Base-by-base conservation (phyloP, 2,888 invertebrate genomes). In the Zeuzera pyrina region DNA sequence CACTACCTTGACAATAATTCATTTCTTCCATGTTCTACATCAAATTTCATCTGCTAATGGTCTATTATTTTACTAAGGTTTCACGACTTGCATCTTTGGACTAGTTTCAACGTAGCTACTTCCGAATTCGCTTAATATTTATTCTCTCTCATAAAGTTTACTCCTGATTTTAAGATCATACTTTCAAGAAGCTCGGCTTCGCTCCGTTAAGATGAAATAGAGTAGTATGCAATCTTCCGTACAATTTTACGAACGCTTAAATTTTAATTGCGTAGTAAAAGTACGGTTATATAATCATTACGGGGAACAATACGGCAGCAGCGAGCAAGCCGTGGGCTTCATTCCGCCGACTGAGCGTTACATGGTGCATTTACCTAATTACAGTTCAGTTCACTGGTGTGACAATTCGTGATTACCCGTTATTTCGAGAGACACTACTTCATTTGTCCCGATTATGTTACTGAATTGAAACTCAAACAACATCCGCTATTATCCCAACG, bases 241-340 rank as follows among this genome's bases (percentile, higher is more conserved):
- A 66, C 59, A 67, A 72, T 77, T 83, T 78, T 69, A 76, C 67
- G 69, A 69, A 63, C 71, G 63, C 63, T 83, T 79, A 72, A 74
- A 78, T 72, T 83, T 83, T 78, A 78, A 83, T 72, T 71, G 77
- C 67, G 67, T 66, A 65, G 69, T 84, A 76, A 83, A 81, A 78
- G 72, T 70, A 70, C 66, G 68, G 69, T 78, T 78, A 74, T 76
- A 73, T 70, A 74, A 78, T 77, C 64, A 74, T 83, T 76, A 77
- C 61, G 63, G 58, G 62, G 64, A 72, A 76, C 70, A 76, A 76
- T 77, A 67, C 61, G 61, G 57, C 57, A 48, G 48, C 44, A 45
- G 42, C 44, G 49, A 42, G 45, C 36, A 42, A 35, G 35, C 33
- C 39, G 44, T 35, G 46, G 41, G 47, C 49, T 42, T 47, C 47